Percentiles rank a stretch among this genome's conserved stretches.
Evolutionary conservation across 37 sponge, comb jelly and placozoan species (phyloP).

Genomic region (Dysidea cf. avara): DNA sequence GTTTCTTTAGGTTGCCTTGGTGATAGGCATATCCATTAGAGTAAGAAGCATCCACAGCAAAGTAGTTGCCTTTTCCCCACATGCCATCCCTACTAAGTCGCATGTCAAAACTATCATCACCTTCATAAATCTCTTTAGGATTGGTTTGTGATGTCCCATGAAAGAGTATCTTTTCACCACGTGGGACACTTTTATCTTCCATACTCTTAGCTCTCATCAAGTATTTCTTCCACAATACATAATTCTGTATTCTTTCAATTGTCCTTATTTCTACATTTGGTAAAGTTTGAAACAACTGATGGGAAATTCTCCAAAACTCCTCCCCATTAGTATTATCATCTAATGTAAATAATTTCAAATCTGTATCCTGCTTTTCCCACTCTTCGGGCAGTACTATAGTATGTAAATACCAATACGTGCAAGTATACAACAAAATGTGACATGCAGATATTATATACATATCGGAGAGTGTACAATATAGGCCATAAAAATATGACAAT

Average conservation of each 20-base stretch:
- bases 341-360: constrained; percentile 13
- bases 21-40: constrained; percentile 46
- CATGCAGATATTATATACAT: too few relatives aligned
- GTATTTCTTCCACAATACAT: constrained; percentile 54
- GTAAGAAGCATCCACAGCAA: constrained; percentile 62
- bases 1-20: neutral
- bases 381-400: constrained; percentile 34
- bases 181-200: neutral
- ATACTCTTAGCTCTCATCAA: constrained; percentile 16
- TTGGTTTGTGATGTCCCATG: constrained; percentile 49
- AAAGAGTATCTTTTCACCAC: constrained; percentile 35
- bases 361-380: constrained; percentile 32
- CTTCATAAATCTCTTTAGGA: constrained; percentile 47
- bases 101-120: constrained; percentile 61
- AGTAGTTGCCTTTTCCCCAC: constrained; percentile 75
- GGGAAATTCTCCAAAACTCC: constrained; percentile 26
- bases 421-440: too few relatives aligned
- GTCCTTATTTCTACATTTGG: constrained; percentile 20
- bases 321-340: neutral
- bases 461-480: too few relatives aligned
- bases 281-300: constrained; percentile 14
- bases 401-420: too few relatives aligned
- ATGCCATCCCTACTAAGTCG: constrained; percentile 36
- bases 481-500: too few relatives aligned
- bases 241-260: constrained; percentile 62